Evolutionary conservation across 2,888 invertebrate genomes (phyloP), one percentile per base, ranked within the genome.

Genomic region (Synanthedon andrenaeformis): DNA sequence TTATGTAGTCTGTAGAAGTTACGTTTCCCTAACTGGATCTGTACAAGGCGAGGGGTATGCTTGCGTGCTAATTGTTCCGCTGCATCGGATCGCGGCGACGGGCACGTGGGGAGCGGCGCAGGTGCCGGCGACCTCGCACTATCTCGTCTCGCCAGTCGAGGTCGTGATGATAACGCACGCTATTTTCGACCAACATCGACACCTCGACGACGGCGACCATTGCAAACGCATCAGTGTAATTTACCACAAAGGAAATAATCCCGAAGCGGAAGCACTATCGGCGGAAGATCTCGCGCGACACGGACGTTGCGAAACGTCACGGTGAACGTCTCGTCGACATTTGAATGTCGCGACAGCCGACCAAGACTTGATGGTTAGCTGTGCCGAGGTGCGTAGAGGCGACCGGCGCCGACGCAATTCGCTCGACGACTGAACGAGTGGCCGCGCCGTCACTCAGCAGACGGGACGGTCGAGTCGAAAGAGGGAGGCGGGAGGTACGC

Each of bases 101-200:
- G 70, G 76, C 84, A 83, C 83, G 81, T 82, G 80, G 79, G 72
- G 72, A 67, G 75, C 69, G 64, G 63, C 63, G 70, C 79, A 78
- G 83, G 85, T 84, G 84, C 79, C 82, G 81, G 70, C 82, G 83
- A 82, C 83, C 83, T 86, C 86, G 79, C 82, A 70, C 79, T 82
- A 82, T 81, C 83, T 82, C 76, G 82, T 80, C 81, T 79, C 82
- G 80, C 74, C 79, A 74, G 69, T 72, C 83, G 86, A 82, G 80
- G 83, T 81, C 82, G 78, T 76, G 74, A 71, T 84, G 86, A 86
- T 86, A 86, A 86, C 84, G 79, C 74, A 79, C 78, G 78, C 81
- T 85, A 83, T 83, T 83, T 83, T 70, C 60, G 76, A 80, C 72
- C 74, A 61, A 68, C 72, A 72, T 69, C 70, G 72, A 65, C 74